A percentile compares a stretch with the other conserved stretches of the same genome.
These are phyloP conservation scores for Pilophorus perplexus DNA, from an alignment of 2,888 invertebrate genomes.

Conservation along the genomic window DNA sequence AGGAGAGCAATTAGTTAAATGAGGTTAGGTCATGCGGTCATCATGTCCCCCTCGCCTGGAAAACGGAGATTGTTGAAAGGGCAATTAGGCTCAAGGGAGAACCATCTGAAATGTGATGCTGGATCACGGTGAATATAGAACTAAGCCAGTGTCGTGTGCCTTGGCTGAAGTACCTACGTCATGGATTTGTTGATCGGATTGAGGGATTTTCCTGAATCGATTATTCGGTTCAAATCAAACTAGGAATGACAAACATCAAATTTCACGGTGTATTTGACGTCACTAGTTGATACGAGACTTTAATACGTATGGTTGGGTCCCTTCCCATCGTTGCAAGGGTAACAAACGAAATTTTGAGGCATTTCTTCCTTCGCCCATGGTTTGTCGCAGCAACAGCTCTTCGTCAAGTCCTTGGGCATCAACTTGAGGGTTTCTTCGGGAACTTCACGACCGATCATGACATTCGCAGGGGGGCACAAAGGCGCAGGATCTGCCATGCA, in stretches of 20 bases:
- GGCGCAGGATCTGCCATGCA: slow-evolving; percentile 41
- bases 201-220: too few relatives aligned
- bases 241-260: too few relatives aligned
- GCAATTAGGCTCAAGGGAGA: background rate
- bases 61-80: background rate
- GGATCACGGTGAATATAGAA: background rate
- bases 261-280: too few relatives aligned
- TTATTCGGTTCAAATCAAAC: too few relatives aligned
- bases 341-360: slow-evolving; percentile 34
- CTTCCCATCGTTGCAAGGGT: slow-evolving; percentile 25
- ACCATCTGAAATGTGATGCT: background rate
- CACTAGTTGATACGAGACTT: too few relatives aligned
- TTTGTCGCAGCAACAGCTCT: slow-evolving; percentile 27
- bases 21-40: background rate
- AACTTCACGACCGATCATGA: background rate
- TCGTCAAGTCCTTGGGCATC: background rate
- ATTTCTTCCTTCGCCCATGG: slow-evolving; percentile 12
- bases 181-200: too few relatives aligned
- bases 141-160: too few relatives aligned
- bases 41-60: background rate
- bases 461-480: slow-evolving; percentile 36
- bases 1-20: background rate
- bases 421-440: slow-evolving; percentile 11
- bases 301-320: background rate
- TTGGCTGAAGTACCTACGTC: too few relatives aligned